Percentiles rank a stretch among this genome's conserved stretches.
Evolutionary conservation across 2,888 invertebrate genomes (phyloP).

Genomic region (Drosophila quinaria): DNA sequence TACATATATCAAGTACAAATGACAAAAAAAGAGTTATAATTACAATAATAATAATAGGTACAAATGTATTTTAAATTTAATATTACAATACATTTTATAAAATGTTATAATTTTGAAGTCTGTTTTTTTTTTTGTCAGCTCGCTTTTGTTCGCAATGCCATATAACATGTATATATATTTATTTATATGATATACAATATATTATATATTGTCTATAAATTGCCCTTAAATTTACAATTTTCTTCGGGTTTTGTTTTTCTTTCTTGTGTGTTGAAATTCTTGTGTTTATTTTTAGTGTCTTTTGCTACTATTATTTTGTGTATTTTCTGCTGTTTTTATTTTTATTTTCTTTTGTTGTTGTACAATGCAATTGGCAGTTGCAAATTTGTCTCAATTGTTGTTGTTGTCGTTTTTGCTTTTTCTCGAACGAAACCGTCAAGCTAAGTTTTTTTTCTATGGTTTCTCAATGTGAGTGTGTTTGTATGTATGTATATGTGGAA

Average conservation of each 20-base stretch:
- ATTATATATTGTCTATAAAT: slow-evolving; percentile 56
- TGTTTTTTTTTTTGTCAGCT: slow-evolving; percentile 58
- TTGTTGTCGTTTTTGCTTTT: slow-evolving; percentile 6
- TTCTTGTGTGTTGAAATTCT: slow-evolving; percentile 41
- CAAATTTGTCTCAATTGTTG: slow-evolving; percentile 44
- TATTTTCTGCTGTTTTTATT: slow-evolving; percentile 33
- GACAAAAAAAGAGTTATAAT: slow-evolving; percentile 6
- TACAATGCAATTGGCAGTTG: slow-evolving; percentile 75
- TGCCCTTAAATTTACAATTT: slow-evolving; percentile 45
- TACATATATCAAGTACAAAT: slow-evolving; percentile 6
- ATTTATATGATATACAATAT: slow-evolving; percentile 22
- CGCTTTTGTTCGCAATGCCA: slow-evolving; percentile 33
- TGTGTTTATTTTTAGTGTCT: slow-evolving; percentile 53
- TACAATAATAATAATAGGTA: slow-evolving; percentile 33
- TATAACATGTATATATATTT: slow-evolving; percentile 34
- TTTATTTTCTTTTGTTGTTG: slow-evolving; percentile 31
- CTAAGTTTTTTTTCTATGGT: slow-evolving; percentile 41
- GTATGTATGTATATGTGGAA: slow-evolving; percentile 44
- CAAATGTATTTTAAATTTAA: slow-evolving; percentile 31
- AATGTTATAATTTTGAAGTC: slow-evolving; percentile 59
- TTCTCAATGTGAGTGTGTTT: slow-evolving; percentile 30
- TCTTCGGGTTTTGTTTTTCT: slow-evolving; percentile 15
- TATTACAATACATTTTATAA: slow-evolving; percentile 36
- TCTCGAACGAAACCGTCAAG: slow-evolving; percentile 38
- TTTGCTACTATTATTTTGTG: slow-evolving; percentile 42